Evolutionary conservation across 2,888 invertebrate genomes (phyloP).

Genomic region (Nomada lathburiana): DNA sequence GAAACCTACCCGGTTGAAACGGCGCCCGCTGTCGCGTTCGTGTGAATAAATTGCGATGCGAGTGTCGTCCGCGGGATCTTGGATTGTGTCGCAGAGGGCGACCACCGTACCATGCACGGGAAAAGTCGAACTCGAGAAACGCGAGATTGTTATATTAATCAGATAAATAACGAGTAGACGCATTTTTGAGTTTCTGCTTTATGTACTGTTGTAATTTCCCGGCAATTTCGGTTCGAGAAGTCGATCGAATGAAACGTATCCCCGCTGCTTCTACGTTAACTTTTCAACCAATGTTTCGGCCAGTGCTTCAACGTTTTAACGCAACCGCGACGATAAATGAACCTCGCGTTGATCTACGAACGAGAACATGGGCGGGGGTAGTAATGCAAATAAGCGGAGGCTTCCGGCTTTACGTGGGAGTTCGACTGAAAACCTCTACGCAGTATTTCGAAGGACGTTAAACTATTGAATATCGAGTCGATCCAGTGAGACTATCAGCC

Average conservation of each 20-base stretch:
- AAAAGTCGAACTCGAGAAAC: no score
- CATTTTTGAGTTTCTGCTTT: no score
- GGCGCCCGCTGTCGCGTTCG: neutral
- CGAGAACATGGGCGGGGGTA: neutral
- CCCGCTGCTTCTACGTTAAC: neutral
- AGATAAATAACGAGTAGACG: no score
- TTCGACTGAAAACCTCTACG: constrained; percentile 12
- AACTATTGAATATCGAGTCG: constrained; percentile 3
- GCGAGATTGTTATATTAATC: no score
- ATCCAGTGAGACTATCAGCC: neutral
- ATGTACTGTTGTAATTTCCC: no score
- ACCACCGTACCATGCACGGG: no score
- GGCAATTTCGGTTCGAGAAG: neutral
- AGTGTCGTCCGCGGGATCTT: neutral
- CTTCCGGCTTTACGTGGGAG: constrained; percentile 27
- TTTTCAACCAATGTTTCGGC: constrained; percentile 14
- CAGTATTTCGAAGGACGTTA: constrained; percentile 28
- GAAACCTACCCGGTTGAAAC: constrained; percentile 21
- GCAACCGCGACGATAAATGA: constrained; percentile 13
- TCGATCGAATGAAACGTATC: constrained; percentile 8
- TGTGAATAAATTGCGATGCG: constrained; percentile 12
- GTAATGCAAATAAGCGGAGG: constrained; percentile 34
- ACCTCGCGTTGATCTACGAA: constrained; percentile 6
- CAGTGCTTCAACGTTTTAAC: constrained; percentile 23
- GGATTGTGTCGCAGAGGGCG: neutral